These are phyloP conservation scores for Cettia cetti DNA, from an alignment of 2,113 vertebrate species.

Conservation along the genomic window DNA sequence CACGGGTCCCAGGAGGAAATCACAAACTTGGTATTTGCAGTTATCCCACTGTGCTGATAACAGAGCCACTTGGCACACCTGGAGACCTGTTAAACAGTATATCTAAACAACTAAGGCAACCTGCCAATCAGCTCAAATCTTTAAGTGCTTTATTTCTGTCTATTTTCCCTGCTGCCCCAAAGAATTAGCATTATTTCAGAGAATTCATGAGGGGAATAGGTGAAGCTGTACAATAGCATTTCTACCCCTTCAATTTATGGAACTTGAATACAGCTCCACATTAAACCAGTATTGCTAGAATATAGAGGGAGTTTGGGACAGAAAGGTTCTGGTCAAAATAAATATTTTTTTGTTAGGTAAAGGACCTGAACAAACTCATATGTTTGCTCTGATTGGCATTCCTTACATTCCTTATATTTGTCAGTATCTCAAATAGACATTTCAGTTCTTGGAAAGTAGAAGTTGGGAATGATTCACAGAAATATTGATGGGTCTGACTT, in stretches of 20 bases:
- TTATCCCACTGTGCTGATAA: neutral
- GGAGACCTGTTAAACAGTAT: neutral
- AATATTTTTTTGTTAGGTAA: neutral
- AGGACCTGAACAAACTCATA: neutral
- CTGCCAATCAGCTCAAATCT: neutral
- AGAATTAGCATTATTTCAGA: neutral
- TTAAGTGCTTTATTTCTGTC: neutral
- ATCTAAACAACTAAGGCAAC: neutral
- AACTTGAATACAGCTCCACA: neutral
- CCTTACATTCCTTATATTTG: neutral
- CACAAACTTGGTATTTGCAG: neutral
- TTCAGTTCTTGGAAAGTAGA: neutral
- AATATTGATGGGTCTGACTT: neutral
- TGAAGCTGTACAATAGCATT: neutral
- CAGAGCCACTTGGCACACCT: neutral
- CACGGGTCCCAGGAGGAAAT: neutral
- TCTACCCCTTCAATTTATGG: neutral
- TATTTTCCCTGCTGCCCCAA: neutral
- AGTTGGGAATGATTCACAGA: neutral
- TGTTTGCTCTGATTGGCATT: neutral
- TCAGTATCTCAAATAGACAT: neutral
- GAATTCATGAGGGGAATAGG: neutral
- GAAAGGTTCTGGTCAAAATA: neutral
- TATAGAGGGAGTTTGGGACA: neutral
- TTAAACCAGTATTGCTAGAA: neutral